These are phyloP conservation scores for Colossoma macropomum DNA, from an alignment of 2,113 vertebrate species.

Conservation along the genomic window DNA sequence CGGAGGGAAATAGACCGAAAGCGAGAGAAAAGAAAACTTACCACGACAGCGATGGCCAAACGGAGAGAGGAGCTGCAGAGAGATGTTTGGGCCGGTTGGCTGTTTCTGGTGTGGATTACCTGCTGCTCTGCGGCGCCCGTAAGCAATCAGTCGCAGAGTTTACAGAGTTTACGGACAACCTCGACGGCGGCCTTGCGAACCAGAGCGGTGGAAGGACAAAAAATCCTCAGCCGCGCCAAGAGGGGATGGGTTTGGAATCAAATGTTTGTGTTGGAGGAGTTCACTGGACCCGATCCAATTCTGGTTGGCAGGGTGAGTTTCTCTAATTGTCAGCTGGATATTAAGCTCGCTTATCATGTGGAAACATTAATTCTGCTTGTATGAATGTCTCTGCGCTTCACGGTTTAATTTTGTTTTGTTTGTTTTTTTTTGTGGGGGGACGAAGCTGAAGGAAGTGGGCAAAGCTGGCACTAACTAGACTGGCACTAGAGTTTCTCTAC, in stretches of 20 bases:
- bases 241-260: conserved; percentile 99
- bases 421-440: not conserved
- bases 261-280: conserved; percentile 99
- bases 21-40: conserved; percentile 45
- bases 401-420: conserved; percentile 4
- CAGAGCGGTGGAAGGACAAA: conserved; percentile 87
- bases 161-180: conserved; percentile 77
- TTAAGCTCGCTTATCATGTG: conserved; percentile 80
- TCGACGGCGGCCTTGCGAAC: conserved; percentile 77
- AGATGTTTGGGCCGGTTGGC: conserved; percentile 89
- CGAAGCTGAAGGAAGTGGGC: not conserved
- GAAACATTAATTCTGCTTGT: conserved; percentile 79
- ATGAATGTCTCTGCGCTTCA: conserved; percentile 66
- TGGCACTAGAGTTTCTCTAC: not conserved
- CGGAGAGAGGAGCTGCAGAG: conserved; percentile 85
- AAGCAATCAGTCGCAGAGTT: conserved; percentile 79
- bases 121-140: conserved; percentile 82
- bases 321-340: conserved; percentile 79
- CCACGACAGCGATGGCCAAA: conserved; percentile 80
- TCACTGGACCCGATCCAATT: conserved; percentile 99
- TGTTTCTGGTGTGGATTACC: conserved; percentile 97
- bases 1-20: conserved; percentile 43
- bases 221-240: conserved; percentile 93
- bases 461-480: not conserved
- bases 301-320: conserved; percentile 98